phyloP scores from a whole-genome alignment of 2,113 vertebrate species.

The Alligator mississippiensis region DNA sequence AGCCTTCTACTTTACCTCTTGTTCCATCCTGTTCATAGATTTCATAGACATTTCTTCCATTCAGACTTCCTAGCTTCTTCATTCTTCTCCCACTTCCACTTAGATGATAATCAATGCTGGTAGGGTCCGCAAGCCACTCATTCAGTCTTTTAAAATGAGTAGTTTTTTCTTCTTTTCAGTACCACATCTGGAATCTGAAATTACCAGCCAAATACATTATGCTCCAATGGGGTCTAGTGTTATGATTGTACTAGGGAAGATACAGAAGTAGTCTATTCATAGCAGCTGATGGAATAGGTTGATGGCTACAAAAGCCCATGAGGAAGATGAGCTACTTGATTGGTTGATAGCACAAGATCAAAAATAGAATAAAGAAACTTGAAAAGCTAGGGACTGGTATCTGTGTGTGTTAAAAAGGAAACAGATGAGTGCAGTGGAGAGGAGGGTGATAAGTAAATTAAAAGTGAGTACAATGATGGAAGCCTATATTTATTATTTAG shows the following conservation, averaged over 20 bases:
- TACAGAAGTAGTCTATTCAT: not conserved
- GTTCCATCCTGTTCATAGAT: too few species aligned
- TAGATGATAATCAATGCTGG: not conserved
- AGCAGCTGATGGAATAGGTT: not conserved
- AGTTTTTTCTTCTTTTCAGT: not conserved
- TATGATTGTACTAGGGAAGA: not conserved
- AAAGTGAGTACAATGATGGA: not conserved
- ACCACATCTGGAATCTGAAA: not conserved
- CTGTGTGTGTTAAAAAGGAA: fast-evolving
- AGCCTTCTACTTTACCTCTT: not conserved
- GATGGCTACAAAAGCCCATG: too few species aligned
- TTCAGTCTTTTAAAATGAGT: not conserved
- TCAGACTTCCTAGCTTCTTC: not conserved
- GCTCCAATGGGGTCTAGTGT: not conserved
- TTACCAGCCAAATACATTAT: not conserved
- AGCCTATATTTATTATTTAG: not conserved
- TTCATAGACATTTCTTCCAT: not conserved
- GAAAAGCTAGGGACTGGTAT: not conserved
- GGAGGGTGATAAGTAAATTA: not conserved
- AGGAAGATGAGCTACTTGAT: too few species aligned
- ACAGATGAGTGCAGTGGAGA: not conserved
- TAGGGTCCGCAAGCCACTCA: not conserved
- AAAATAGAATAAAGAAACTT: not conserved
- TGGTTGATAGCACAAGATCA: not conserved
- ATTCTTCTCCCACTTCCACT: not conserved